phyloP scores from a whole-genome alignment of 2,888 invertebrate species.

The Acheta domesticus region DNA sequence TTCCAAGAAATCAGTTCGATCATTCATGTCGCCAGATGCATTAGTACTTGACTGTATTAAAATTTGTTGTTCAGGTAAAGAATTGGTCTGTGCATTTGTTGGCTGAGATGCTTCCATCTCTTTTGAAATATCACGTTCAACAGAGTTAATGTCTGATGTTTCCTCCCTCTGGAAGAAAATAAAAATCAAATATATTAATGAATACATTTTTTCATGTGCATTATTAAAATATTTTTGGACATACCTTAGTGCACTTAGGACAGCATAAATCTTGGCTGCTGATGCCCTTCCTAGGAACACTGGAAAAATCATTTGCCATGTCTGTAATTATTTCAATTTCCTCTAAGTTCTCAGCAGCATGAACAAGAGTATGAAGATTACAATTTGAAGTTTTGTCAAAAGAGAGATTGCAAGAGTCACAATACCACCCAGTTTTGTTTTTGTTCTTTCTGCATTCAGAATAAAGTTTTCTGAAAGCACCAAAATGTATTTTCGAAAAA shows the following conservation, averaged over 20 bases:
- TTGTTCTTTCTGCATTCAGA: slow-evolving; percentile 44
- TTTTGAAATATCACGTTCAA: neutral
- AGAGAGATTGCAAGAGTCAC: slow-evolving; percentile 46
- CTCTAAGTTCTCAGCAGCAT: slow-evolving; percentile 46
- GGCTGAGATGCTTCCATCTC: no score
- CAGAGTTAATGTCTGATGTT: neutral
- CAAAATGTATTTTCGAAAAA: no score
- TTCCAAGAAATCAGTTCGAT: no score
- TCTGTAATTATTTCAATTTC: slow-evolving; percentile 37
- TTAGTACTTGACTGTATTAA: no score
- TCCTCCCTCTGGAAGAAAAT: neutral
- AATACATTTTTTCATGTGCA: no score
- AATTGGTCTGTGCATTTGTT: no score
- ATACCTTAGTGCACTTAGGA: slow-evolving; percentile 36
- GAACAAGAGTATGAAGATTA: slow-evolving; percentile 53
- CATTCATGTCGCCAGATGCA: no score
- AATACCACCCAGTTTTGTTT: slow-evolving; percentile 45
- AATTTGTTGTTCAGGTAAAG: no score
- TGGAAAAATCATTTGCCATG: slow-evolving; percentile 18
- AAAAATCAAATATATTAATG: no score
- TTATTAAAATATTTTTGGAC: no score
- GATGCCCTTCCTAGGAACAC: slow-evolving; percentile 35
- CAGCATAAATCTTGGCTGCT: slow-evolving; percentile 33
- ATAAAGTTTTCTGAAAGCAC: slow-evolving; percentile 11
- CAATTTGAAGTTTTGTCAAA: slow-evolving; percentile 51